Evolutionary conservation across 2,113 vertebrate species (phyloP).

Genomic region (Psilopogon haemacephalus): DNA sequence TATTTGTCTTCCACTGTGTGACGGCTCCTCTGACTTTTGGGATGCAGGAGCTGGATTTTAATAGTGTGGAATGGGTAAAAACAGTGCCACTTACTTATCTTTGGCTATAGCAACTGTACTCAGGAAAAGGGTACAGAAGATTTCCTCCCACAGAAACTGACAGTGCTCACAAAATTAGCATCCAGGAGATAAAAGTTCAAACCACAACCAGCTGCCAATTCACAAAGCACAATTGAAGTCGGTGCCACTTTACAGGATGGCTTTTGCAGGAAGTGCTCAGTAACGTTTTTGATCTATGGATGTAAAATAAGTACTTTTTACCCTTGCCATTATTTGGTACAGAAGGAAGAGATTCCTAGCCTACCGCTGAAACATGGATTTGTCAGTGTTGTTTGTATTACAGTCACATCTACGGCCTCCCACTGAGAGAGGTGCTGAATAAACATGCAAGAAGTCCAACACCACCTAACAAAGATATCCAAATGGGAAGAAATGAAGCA

Average conservation of each 20-base stretch:
- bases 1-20: not conserved
- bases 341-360: conserved; percentile 42
- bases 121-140: not conserved
- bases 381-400: conserved; percentile 29
- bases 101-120: not conserved
- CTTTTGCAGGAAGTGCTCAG: conserved; percentile 54
- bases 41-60: not conserved
- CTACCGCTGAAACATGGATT: conserved; percentile 38
- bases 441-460: conserved; percentile 28
- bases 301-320: conserved; percentile 49
- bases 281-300: conserved; percentile 55
- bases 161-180: conserved; percentile 44
- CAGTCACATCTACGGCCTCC: conserved; percentile 42
- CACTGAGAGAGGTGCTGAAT: conserved; percentile 39
- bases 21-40: not conserved
- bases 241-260: conserved; percentile 31
- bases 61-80: not conserved
- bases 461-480: conserved; percentile 5
- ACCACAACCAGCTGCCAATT: conserved; percentile 28
- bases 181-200: conserved; percentile 50
- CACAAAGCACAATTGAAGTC: conserved; percentile 12
- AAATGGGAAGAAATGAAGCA: conserved; percentile 18
- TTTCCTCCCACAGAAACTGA: conserved; percentile 30
- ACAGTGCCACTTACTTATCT: not conserved
- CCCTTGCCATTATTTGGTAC: conserved; percentile 41